Percentiles rank a stretch among this genome's conserved stretches.
Conservation (phyloP, 1,140 invertebrate genomes). For the Glossosoma conforme region DNA sequence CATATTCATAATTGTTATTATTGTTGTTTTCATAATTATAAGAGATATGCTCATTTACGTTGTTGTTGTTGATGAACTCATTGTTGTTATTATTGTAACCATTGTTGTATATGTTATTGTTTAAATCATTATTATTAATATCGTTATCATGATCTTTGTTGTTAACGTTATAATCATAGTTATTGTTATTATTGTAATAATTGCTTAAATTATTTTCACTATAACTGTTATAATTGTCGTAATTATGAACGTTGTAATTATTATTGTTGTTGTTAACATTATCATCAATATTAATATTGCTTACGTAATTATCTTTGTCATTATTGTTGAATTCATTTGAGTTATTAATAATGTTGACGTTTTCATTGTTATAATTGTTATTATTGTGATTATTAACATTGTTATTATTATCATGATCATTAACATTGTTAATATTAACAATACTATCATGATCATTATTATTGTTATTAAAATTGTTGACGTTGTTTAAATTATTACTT, state of each 20-base stretch:
- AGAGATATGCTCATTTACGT: background rate
- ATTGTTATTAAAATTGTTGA: background rate
- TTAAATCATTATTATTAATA: background rate
- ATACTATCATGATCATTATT: too few relatives aligned
- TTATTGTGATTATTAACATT: background rate
- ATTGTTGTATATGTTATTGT: background rate
- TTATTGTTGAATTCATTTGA: background rate
- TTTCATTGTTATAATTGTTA: background rate
- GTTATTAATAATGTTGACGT: background rate
- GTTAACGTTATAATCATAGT: background rate
- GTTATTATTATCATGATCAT: background rate
- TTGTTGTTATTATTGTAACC: background rate
- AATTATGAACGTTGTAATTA: background rate
- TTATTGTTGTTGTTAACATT: too few relatives aligned
- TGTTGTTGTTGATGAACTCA: background rate
- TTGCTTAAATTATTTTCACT: background rate
- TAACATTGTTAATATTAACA: too few relatives aligned
- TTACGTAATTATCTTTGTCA: too few relatives aligned
- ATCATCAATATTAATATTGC: too few relatives aligned
- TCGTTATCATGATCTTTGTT: background rate
- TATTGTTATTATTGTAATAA: background rate
- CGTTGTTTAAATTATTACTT: too few relatives aligned
- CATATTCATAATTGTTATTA: background rate
- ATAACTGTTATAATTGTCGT: background rate
- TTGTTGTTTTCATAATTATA: background rate